Evolutionary conservation across 2,888 invertebrate genomes (phyloP), one percentile per base, ranked within the genome.

Genomic region (Hypolimnas misippus): DNA sequence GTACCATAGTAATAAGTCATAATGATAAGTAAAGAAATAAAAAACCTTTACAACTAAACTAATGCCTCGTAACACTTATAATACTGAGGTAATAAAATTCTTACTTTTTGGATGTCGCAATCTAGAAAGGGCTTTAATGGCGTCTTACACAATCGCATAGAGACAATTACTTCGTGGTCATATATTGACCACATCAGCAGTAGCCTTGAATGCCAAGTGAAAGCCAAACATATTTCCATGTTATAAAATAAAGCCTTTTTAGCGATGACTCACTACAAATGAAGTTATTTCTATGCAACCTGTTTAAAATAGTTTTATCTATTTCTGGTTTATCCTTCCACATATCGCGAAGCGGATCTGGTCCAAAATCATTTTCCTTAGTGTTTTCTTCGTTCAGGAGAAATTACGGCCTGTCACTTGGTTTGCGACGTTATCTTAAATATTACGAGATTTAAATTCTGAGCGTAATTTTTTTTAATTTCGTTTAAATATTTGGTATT

Each of bases 121-220:
- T 16, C 49, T 14, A 14, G 3, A 29, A 29, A 49, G 49, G 25
- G 29, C 8, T 29, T 49, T 49, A 49, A 49, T 49, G 14, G 0
- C 7, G 0, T 29, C 14, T 49, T 49, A 14, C 14, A 29, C 49
- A 49, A 29, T n/a, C 5, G 25, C 29, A 49, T 8, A 14, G 19
- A 19, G 21, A 46, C 29, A 14, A 44, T 44, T 29, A 55, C 55
- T 17, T 46, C 31, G 46, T 40, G 54, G 54, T 33, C 46, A 33
- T 56, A 46, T 46, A 56, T 55, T 33, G 16, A n/a, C 51, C 42
- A 52, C 31, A 33, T 19, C 25, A 25, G 21, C 2, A 2, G 5
- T 25, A 49, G 49, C 49, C 49, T 49, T 49, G 49, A 25, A 49
- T 14, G 49, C 7, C 3, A 3, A 49, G 49, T 49, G 29, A 49